Base-by-base conservation (phyloP, 2,888 invertebrate genomes). In the Entomobrya proxima region DNA sequence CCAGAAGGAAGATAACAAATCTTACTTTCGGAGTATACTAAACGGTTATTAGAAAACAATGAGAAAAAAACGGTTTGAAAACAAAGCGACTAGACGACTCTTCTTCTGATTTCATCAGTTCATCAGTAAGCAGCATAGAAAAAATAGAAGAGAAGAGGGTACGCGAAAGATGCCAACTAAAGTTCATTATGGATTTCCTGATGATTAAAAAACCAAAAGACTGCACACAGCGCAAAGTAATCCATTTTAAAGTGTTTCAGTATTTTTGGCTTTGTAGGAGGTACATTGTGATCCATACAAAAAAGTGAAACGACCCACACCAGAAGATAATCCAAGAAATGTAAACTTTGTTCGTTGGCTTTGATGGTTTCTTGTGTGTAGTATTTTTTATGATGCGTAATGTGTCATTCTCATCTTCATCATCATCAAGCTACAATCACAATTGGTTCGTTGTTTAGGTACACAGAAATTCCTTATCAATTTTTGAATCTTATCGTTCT, bases 401-500 rank as follows among this genome's bases (percentile, higher is more conserved):
- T n/a, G n/a, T n/a, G n/a, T n/a, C n/a, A n/a, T n/a, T n/a, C n/a
- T n/a, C n/a, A n/a, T n/a, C n/a, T n/a, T n/a, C n/a, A n/a, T n/a
- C 52, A 52, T 55, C 58, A 64, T n/a, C 64, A 64, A 64, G 1
- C 64, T 21, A 52, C 58, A 58, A 76, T 76, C 37, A 52, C 58
- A 58, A 76, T 76, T 35, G 21, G 58, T 52, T 5, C 37, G 55
- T 21, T 64, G 64, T 64, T 72, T 72, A 40, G 72, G 72, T 44
- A 72, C 15, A 44, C 5, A 64, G 35, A 64, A 35, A 32, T n/a
- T 1, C n/a, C n/a, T n/a, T n/a, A n/a, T n/a, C n/a, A n/a, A n/a
- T n/a, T n/a, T n/a, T n/a, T n/a, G n/a, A n/a, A n/a, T n/a, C n/a
- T n/a, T n/a, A n/a, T n/a, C n/a, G n/a, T n/a, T n/a, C n/a, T n/a